Base-by-base conservation (phyloP, 2,797 vertebrate genomes). In the Tenualosa thibaudeaui region DNA sequence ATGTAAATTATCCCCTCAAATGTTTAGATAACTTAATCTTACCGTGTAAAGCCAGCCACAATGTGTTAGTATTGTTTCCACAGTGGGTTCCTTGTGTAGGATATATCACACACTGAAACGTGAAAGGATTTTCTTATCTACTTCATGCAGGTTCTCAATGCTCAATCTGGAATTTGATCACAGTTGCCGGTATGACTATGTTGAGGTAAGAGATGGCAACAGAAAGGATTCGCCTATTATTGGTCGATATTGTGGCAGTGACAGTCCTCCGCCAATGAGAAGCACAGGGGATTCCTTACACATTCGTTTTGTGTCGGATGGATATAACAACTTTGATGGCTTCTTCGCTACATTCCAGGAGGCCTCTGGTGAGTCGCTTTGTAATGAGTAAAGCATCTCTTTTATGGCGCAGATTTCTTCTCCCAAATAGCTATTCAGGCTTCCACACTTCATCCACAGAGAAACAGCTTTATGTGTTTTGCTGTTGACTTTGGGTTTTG, bases 311-410 rank as follows among this genome's bases (percentile, higher is more conserved):
- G 92, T 92, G 62, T 98, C 97, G 0, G 97, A 98, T 53, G 97
- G 97, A 85, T 98, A 96, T 85, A 97, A 97, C 92, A 98, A 96
- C 90, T 97, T 97, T n/a, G 96, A 98, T 68, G 97, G 97, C 50
- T 98, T 98, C 93, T 96, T 95, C 87, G 94, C 96, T 0, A 89
- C 94, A 26, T 98, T 96, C 93, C 95, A 96, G 92, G 95, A 97
- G 94, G 93, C 94, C 92, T 95, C 96, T 96, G 97, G 97, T 97
- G 91, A 78, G 71, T 46, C 40, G 2, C 71, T 78, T 75, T 46
- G 5, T 46, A 24, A 62, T 24, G 58, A 62, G 58, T 7, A 24
- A 22, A 60, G 56, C 19, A 15, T 60, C 56, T 60, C 56, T 60
- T 60, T 60, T n/a, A 60, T n/a, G 2, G 58, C 58, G 24, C 58